Conservation (phyloP, 1,140 invertebrate species). For the Diprion similis region DNA sequence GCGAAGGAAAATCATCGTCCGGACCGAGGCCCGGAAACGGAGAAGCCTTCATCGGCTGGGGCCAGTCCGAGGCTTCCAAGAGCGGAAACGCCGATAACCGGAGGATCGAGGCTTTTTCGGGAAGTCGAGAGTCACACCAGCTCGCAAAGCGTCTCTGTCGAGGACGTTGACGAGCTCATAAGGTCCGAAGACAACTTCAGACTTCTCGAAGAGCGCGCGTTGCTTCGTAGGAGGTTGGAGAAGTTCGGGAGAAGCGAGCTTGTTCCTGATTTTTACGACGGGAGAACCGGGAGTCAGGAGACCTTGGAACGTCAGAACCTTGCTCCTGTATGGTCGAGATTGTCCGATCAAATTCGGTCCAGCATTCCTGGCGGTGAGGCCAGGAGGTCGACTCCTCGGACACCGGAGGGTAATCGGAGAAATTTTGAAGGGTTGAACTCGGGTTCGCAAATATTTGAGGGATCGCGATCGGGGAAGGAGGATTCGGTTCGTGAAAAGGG, state of each 20-base stretch:
- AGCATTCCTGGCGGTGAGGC: constrained; percentile 2
- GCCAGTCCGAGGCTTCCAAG: not conserved
- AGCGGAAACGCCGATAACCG: not conserved
- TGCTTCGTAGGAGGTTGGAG: constrained; percentile 23
- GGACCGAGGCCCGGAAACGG: not conserved
- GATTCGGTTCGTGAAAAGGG: not conserved
- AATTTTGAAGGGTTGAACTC: constrained; percentile 15
- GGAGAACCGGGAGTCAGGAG: not conserved
- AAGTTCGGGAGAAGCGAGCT: not conserved
- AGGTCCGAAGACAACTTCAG: constrained; percentile 38
- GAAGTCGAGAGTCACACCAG: constrained; percentile 25
- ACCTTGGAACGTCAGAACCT: not conserved
- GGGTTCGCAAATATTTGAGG: constrained; percentile 5
- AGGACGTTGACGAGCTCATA: constrained; percentile 46
- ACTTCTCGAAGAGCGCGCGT: constrained; percentile 29
- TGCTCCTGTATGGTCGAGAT: not conserved
- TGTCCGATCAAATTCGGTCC: not conserved
- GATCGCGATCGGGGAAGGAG: not conserved
- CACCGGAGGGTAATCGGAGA: not conserved
- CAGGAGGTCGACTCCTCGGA: not conserved
- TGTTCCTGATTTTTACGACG: not conserved
- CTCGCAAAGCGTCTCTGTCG: constrained; percentile 42
- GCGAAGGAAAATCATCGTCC: constrained; percentile 11
- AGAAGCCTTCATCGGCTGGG: not conserved
- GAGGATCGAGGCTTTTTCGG: not conserved